These are phyloP conservation scores for Vollenhovia emeryi DNA, from an alignment of 1,140 invertebrate genomes.

Conservation along the genomic window DNA sequence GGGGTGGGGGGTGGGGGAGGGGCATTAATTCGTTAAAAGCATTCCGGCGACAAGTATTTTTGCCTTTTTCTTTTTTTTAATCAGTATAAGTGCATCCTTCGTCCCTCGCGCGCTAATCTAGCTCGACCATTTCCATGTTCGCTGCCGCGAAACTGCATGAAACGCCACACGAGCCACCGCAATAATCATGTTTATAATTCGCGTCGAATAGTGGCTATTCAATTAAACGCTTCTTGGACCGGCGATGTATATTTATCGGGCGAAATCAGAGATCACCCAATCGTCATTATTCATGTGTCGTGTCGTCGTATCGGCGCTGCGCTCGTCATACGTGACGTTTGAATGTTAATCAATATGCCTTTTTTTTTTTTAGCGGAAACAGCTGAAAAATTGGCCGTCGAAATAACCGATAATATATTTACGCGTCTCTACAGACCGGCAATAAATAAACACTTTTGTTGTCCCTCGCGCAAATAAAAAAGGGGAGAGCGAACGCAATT, in stretches of 20 bases:
- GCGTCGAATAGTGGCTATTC: slow-evolving; percentile 50
- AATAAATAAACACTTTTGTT: slow-evolving; percentile 17
- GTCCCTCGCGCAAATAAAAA: not conserved
- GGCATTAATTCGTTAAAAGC: slow-evolving; percentile 54
- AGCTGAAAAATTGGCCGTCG: slow-evolving; percentile 40
- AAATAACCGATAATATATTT: slow-evolving; percentile 43
- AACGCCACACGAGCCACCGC: slow-evolving; percentile 47
- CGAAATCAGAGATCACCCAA: slow-evolving; percentile 42
- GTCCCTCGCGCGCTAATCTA: slow-evolving; percentile 45
- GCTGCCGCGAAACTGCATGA: slow-evolving; percentile 27
- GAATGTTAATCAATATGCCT: slow-evolving; percentile 14
- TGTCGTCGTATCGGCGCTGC: slow-evolving; percentile 2
- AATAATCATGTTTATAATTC: slow-evolving; percentile 62
- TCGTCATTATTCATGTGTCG: slow-evolving; percentile 32
- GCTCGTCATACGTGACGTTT: slow-evolving; percentile 22
- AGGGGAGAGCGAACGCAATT: not conserved
- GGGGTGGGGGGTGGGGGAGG: not conserved
- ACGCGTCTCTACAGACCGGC: not conserved
- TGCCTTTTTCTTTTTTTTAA: slow-evolving; percentile 60
- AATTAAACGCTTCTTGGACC: slow-evolving; percentile 56
- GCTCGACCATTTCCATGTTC: slow-evolving; percentile 37
- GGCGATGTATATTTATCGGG: slow-evolving; percentile 39
- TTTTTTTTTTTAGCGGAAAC: not conserved
- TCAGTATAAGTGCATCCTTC: slow-evolving; percentile 60
- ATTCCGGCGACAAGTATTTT: slow-evolving; percentile 55